A percentile compares a stretch with the other conserved stretches of the same genome.
Evolutionary conservation across 2,113 vertebrate genomes (phyloP).

Genomic region (Vombatus ursinus): DNA sequence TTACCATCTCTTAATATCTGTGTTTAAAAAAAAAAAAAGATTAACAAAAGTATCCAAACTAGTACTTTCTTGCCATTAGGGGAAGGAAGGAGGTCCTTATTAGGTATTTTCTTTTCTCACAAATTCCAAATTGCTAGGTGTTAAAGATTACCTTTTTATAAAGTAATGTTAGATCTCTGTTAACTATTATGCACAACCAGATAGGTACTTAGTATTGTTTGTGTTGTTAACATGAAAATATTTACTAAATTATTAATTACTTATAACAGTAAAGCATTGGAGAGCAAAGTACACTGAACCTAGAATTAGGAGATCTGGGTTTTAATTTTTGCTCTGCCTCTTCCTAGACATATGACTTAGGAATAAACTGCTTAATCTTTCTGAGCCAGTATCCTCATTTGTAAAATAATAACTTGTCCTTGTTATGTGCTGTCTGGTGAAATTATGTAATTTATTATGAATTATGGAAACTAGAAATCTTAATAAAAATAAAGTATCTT

Average conservation of each 20-base stretch:
- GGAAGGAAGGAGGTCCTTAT: background rate
- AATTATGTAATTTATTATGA: background rate
- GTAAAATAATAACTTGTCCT: background rate
- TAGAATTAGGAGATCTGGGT: background rate
- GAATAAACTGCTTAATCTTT: background rate
- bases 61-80: background rate
- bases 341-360: background rate
- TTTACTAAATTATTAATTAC: background rate
- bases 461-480: background rate
- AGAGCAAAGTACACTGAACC: background rate
- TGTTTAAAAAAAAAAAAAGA: background rate
- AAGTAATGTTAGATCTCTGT: background rate
- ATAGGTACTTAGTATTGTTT: background rate
- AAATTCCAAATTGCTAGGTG: background rate
- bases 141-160: background rate
- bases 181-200: background rate
- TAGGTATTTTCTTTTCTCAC: background rate
- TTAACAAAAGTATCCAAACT: background rate
- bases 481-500: background rate
- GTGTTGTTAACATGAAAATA: background rate
- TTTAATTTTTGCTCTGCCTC: background rate
- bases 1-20: background rate
- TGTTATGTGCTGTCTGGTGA: background rate
- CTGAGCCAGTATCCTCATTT: background rate
- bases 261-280: background rate